These are phyloP conservation scores for Astyanax mexicanus DNA, from an alignment of 2,797 vertebrate genomes.

Conservation along the genomic window DNA sequence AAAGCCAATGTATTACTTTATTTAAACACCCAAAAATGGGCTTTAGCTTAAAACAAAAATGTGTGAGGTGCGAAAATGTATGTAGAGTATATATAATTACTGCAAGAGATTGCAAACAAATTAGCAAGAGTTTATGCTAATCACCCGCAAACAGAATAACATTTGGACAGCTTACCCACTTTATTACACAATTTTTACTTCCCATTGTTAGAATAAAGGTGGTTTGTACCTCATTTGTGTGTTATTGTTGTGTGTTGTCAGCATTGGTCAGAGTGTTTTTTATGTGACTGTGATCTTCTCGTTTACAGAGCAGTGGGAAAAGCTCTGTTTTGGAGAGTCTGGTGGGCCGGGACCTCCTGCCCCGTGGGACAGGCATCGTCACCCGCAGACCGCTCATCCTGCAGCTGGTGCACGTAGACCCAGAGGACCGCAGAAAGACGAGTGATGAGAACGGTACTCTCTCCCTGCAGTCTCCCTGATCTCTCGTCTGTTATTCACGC, in stretches of 20 bases:
- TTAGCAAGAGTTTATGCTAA: no score
- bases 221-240: neutral
- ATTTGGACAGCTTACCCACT: no score
- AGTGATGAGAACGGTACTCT: slow-evolving; percentile 90
- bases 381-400: slow-evolving; percentile 96
- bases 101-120: no score
- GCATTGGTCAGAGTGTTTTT: neutral
- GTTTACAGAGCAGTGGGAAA: slow-evolving; percentile 95
- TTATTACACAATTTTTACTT: no score
- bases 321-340: slow-evolving; percentile 98
- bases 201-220: neutral
- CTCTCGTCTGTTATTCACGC: neutral
- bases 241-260: no score
- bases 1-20: no score
- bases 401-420: slow-evolving; percentile 93
- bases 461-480: neutral
- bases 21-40: no score
- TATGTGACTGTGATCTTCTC: slow-evolving; percentile 5
- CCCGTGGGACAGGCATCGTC: slow-evolving; percentile 94
- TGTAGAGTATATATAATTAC: no score
- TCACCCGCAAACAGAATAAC: no score
- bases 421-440: slow-evolving; percentile 90
- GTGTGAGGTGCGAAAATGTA: no score
- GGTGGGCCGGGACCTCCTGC: slow-evolving; percentile 93
- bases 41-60: no score